phyloP scores from a whole-genome alignment of 2,797 vertebrate species.

The Acanthis flammea region DNA sequence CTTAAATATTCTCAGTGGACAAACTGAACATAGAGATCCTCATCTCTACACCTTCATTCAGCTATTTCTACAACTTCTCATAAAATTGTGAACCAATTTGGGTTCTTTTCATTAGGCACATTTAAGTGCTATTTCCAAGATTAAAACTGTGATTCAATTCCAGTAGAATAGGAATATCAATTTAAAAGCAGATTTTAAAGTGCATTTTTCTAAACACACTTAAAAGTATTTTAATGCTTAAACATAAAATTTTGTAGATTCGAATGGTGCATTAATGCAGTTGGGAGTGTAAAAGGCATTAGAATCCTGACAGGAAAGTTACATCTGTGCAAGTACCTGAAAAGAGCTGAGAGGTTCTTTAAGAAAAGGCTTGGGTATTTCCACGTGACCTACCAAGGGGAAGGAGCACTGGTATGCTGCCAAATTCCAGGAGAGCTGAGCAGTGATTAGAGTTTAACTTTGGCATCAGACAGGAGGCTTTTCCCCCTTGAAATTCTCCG shows the following conservation, averaged over 20 bases:
- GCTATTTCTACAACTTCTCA: background rate
- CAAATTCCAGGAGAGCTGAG: conserved; percentile 63
- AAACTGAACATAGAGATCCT: background rate
- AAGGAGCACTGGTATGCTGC: conserved; percentile 39
- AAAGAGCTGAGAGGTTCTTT: conserved; percentile 42
- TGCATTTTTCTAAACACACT: background rate
- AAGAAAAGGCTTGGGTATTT: conserved; percentile 51
- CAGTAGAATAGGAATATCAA: background rate
- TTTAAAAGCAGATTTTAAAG: background rate
- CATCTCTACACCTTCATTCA: background rate
- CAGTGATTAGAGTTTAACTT: conserved; percentile 66
- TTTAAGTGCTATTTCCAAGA: background rate
- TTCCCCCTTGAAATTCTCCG: background rate
- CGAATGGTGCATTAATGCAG: background rate
- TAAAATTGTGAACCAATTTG: background rate
- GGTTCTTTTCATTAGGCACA: background rate
- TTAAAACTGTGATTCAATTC: background rate
- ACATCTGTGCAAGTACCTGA: conserved; percentile 21
- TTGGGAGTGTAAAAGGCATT: background rate
- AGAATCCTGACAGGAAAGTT: background rate
- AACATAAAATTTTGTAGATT: background rate
- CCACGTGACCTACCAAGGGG: conserved; percentile 46
- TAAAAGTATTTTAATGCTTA: background rate
- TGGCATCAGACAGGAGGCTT: conserved; percentile 36
- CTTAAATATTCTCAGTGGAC: background rate